These are phyloP conservation scores for Apteryx mantelli DNA, from an alignment of 2,113 vertebrate genomes.

Conservation along the genomic window DNA sequence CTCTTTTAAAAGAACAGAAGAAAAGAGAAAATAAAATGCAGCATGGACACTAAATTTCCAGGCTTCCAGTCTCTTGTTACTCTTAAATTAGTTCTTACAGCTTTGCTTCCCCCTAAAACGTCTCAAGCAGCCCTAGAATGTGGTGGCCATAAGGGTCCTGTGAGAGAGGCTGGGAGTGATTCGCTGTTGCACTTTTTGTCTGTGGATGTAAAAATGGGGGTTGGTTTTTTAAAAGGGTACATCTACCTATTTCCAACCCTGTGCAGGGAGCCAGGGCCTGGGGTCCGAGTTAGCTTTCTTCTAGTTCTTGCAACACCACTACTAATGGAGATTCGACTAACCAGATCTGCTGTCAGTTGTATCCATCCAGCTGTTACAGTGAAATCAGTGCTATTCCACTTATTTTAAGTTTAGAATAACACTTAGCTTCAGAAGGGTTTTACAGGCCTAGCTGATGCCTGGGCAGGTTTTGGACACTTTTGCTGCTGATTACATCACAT, in stretches of 20 bases:
- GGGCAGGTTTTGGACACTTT: background rate
- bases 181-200: background rate
- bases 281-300: background rate
- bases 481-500: background rate
- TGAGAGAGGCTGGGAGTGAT: background rate
- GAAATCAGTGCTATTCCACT: background rate
- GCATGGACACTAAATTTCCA: background rate
- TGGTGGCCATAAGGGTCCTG: background rate
- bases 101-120: background rate
- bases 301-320: background rate
- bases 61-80: background rate
- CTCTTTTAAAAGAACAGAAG: background rate
- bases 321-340: background rate
- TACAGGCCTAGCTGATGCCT: background rate
- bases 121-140: background rate
- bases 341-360: background rate
- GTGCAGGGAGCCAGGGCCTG: background rate
- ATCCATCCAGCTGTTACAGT: background rate
- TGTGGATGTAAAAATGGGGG: background rate
- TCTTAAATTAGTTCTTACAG: background rate
- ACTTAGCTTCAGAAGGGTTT: background rate
- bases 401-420: background rate
- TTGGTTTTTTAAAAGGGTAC: background rate
- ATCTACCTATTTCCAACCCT: background rate
- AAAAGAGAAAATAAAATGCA: background rate